These are phyloP conservation scores for Tiliacea citrago DNA, from an alignment of 2,888 invertebrate genomes.

Conservation along the genomic window DNA sequence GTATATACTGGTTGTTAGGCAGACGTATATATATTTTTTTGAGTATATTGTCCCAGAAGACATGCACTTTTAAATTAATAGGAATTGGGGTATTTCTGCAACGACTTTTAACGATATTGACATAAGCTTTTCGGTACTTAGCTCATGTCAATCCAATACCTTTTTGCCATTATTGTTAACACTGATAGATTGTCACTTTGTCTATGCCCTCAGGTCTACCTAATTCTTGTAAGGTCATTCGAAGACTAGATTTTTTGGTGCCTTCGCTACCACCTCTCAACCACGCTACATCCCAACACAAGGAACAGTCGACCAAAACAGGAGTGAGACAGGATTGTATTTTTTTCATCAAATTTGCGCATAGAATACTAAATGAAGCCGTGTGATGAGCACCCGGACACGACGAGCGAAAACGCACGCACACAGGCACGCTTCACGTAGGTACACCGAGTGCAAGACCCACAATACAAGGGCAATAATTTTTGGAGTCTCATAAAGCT, in stretches of 20 bases:
- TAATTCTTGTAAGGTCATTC: too few relatives aligned
- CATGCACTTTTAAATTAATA: too few relatives aligned
- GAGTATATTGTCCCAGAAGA: too few relatives aligned
- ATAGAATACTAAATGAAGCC: slow-evolving; percentile 79
- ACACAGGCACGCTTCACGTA: not conserved
- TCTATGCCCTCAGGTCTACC: not conserved
- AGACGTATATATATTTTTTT: too few relatives aligned
- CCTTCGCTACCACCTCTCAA: not conserved
- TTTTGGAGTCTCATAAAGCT: not conserved
- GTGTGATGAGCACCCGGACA: slow-evolving; percentile 57
- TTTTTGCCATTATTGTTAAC: too few relatives aligned
- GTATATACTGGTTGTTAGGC: too few relatives aligned
- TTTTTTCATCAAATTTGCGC: slow-evolving; percentile 82
- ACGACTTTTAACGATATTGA: too few relatives aligned
- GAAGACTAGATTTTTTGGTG: too few relatives aligned
- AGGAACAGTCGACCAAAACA: slow-evolving; percentile 70
- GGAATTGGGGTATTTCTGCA: too few relatives aligned
- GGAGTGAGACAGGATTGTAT: slow-evolving; percentile 72
- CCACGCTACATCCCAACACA: slow-evolving; percentile 47
- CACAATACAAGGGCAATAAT: not conserved
- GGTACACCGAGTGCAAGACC: not conserved
- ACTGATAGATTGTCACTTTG: too few relatives aligned
- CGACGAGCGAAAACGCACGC: not conserved
- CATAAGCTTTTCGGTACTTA: too few relatives aligned
- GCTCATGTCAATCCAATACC: too few relatives aligned